Base-by-base conservation (phyloP, 2,113 vertebrate species). In the Istiophorus platypterus region DNA sequence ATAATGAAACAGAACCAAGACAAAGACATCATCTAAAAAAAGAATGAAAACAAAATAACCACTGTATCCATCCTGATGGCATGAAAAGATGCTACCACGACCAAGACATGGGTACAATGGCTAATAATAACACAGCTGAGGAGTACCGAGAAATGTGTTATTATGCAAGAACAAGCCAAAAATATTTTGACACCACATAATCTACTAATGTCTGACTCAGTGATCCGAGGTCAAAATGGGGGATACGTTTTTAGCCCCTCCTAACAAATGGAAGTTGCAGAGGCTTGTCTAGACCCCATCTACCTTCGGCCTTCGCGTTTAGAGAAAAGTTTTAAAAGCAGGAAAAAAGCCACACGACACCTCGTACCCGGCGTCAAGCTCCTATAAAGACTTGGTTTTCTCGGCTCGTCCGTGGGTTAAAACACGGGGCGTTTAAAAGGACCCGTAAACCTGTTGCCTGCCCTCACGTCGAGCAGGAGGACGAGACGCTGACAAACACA, bases 211-310 rank as follows among this genome's bases (percentile, higher is more conserved):
- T 85, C 61, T 70, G 47, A 45, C 22, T 86, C 65, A 49, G 71
- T 76, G 81, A 83, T 84, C 86, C 68, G 89, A 91, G 91, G 91
- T 92, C 90, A 93, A 93, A 94, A 93, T 92, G 93, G 91, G 91
- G 91, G 92, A 93, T 68, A 84, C 86, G 70, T 68, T 78, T 81
- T 88, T 84, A 67, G 89, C 90, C 90, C 90, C 88, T 93, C 90
- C 89, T 92, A 88, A 93, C 84, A 88, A 92, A 92, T 94, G 89
- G 92, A 93, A 93, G 90, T 91, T 89, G 66, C 72, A 85, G 72
- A 80, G 49, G 86, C 72, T 84, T 64, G 78, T 87, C 89, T 89
- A 78, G 74, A 81, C 67, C 88, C 87, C 91, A 90, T 82, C 86
- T 83, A 89, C 88, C 87, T 76, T 65, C 65, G 79, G 81, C 80